A percentile compares a stretch with the other conserved stretches of the same genome.
phyloP scores from a whole-genome alignment of 2,888 invertebrate species.

The Eupithecia tripunctaria region DNA sequence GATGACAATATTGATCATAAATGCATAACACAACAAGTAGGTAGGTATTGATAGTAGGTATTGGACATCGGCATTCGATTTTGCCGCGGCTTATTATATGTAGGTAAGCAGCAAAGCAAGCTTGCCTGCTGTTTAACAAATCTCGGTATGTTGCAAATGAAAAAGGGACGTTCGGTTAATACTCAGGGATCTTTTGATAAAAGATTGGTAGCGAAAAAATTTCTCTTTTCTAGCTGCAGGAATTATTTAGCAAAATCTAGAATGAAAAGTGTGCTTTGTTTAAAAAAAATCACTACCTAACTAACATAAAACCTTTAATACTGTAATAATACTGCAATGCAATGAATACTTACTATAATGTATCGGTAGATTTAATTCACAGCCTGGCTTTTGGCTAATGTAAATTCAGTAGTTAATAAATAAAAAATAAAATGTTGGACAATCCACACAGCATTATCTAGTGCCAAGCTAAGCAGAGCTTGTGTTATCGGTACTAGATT shows the following conservation, averaged over 20 bases:
- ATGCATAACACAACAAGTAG: neutral
- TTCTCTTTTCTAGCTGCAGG: neutral
- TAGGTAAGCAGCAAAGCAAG: neutral
- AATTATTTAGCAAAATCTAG: neutral
- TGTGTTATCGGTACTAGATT: too few relatives aligned
- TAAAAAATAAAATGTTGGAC: too few relatives aligned
- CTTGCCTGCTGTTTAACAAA: neutral
- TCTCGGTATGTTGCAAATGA: neutral
- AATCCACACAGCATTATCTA: too few relatives aligned
- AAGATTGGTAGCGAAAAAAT: neutral
- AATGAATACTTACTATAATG: too few relatives aligned
- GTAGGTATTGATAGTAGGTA: neutral
- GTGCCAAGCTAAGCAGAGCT: too few relatives aligned
- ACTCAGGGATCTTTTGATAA: neutral
- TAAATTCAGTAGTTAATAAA: neutral
- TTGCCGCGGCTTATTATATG: neutral
- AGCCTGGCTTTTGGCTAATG: neutral
- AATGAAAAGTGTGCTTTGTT: neutral
- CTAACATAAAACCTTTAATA: neutral
- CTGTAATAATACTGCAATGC: neutral
- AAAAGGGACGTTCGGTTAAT: neutral
- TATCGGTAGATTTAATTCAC: neutral
- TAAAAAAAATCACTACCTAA: neutral
- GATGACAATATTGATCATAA: conserved; percentile 20
- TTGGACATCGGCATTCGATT: neutral